Base-by-base conservation (phyloP, 2,888 invertebrate species). In the Drosophila percnosoma region DNA sequence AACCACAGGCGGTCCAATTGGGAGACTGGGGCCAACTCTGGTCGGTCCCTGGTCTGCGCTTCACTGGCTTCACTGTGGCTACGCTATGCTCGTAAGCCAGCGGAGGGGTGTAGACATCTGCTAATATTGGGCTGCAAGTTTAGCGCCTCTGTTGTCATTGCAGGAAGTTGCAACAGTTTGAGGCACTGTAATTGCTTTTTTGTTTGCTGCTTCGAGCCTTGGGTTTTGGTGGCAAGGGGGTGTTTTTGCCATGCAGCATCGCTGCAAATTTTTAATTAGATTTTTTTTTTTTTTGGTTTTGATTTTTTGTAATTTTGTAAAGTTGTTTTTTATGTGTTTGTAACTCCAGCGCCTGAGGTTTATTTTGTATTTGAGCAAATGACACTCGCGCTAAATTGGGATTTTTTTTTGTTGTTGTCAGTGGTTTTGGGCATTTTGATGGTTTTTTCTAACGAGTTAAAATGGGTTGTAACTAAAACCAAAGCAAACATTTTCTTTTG, bases 141-240 rank as follows among this genome's bases (percentile, higher is more conserved):
- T 86, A 75, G 80, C 79, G 90, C 78, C 78, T 86, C 89, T 81
- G 82, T 82, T 83, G 80, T 81, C 71, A 74, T 73, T 80, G 82
- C 75, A 76, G 82, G 82, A 89, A 87, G 87, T 75, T 90, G 90
- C 87, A 87, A 89, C 90, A 91, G 89, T 89, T 91, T 87, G 89
- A 81, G 91, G 87, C 86, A 78, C 78, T 86, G 89, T 90, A 90
- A 91, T 90, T 90, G 91, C 90, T 90, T 90, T 90, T 89, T 91
- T 89, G 90, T 88, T 86, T 79, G 71, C 82, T 75, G 83, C 75
- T 73, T 76, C 69, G 58, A 71, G 75, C 66, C 34, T 36, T 10
- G 42, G 18, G 33, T 51, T 29, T 15, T 4, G 48, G 13, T n/a
- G 24, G 42, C 8, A 24, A 2, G 5, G 18, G 42, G 15, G n/a